Conservation (phyloP, 2,888 invertebrate genomes). For the Clunio marinus region DNA sequence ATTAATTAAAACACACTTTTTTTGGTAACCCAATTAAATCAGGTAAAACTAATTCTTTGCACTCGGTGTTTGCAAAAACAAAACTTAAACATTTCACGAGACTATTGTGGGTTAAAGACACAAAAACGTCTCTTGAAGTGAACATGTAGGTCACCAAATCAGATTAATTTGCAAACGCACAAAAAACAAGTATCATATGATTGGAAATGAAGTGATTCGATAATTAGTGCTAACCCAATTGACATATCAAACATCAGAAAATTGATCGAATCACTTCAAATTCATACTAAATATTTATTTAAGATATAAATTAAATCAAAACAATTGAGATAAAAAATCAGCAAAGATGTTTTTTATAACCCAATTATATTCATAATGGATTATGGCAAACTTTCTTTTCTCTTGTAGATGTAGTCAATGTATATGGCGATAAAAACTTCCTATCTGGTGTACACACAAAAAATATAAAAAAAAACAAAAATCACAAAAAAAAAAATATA, state of each 20-base stretch:
- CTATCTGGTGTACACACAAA: constrained; percentile 46
- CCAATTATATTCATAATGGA: constrained; percentile 31
- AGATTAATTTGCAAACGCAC: not conserved
- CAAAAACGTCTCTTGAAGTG: not conserved
- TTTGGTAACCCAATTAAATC: not conserved
- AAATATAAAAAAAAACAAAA: constrained; percentile 48
- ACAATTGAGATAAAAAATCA: not conserved
- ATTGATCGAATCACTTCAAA: too few species aligned
- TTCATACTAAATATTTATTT: too few species aligned
- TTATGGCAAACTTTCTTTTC: constrained; percentile 45
- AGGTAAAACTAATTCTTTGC: too few species aligned
- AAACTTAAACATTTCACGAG: not conserved
- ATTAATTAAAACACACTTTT: not conserved
- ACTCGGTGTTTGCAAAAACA: not conserved
- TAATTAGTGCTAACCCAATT: too few species aligned
- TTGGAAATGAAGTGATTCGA: too few species aligned
- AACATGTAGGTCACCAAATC: not conserved
- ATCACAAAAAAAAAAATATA: constrained; percentile 39
- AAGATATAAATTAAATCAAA: not conserved
- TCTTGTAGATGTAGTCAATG: constrained; percentile 82
- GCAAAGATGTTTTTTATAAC: constrained; percentile 24
- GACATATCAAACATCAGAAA: too few species aligned
- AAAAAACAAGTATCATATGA: not conserved
- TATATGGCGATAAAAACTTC: constrained; percentile 72
- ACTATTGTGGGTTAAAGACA: not conserved